Conservation (phyloP, 2,888 invertebrate species). For the Drosophila histrio region DNA sequence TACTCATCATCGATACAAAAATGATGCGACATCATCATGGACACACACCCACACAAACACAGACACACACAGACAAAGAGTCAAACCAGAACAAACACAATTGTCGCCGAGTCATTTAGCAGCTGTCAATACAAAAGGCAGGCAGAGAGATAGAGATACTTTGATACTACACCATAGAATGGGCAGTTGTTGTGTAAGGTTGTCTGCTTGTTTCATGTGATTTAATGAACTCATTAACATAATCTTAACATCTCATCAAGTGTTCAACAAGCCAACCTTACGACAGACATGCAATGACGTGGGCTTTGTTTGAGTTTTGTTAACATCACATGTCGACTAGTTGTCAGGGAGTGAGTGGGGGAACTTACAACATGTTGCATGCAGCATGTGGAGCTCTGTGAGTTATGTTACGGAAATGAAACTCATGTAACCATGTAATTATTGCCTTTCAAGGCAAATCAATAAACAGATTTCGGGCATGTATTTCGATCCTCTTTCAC, state of each 20-base stretch:
- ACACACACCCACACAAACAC: neutral
- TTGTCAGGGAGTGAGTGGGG: neutral
- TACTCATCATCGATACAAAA: slow-evolving; percentile 9
- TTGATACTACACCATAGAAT: neutral
- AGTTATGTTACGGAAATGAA: slow-evolving; percentile 67
- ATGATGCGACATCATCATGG: neutral
- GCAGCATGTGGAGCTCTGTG: slow-evolving; percentile 26
- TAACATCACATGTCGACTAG: slow-evolving; percentile 32
- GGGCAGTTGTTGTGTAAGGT: neutral
- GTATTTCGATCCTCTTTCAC: neutral
- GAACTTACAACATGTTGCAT: slow-evolving; percentile 65
- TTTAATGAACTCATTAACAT: slow-evolving; percentile 78
- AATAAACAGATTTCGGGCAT: slow-evolving; percentile 51
- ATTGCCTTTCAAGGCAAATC: slow-evolving; percentile 68
- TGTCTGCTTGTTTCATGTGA: slow-evolving; percentile 56
- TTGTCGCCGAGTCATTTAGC: slow-evolving; percentile 37
- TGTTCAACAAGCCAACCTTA: slow-evolving; percentile 36
- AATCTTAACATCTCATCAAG: slow-evolving; percentile 76
- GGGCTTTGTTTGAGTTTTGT: slow-evolving; percentile 21
- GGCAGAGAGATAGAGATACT: neutral
- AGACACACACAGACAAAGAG: neutral
- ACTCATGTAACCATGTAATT: slow-evolving; percentile 71
- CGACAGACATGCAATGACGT: slow-evolving; percentile 18
- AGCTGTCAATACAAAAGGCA: slow-evolving; percentile 28
- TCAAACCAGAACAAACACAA: slow-evolving; percentile 13